These are phyloP conservation scores for Strix uralensis DNA, from an alignment of 2,113 vertebrate species.

Conservation along the genomic window DNA sequence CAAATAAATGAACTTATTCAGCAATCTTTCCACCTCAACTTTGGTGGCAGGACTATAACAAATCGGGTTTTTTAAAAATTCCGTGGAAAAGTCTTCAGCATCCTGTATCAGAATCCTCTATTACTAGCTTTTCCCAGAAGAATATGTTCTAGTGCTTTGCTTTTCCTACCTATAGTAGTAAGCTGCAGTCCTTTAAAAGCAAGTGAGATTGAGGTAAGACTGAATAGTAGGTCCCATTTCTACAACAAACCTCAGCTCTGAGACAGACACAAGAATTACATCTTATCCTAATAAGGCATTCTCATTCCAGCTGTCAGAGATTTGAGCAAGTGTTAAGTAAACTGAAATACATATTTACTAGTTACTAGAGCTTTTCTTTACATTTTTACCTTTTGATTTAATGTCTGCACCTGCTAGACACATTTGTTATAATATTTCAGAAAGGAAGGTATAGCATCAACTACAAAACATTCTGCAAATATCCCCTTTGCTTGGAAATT, in stretches of 20 bases:
- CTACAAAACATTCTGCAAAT: slow-evolving; percentile 43
- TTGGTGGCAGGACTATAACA: neutral
- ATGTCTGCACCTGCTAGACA: slow-evolving; percentile 49
- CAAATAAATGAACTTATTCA: neutral
- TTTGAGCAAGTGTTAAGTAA: slow-evolving; percentile 51
- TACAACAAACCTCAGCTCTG: neutral
- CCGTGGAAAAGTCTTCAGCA: neutral
- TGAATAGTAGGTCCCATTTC: neutral
- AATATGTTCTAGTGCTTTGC: neutral
- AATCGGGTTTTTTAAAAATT: neutral
- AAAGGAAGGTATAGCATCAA: slow-evolving; percentile 37
- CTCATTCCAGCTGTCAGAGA: slow-evolving; percentile 40
- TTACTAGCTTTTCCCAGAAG: neutral
- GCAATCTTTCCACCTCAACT: neutral
- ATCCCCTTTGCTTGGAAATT: slow-evolving; percentile 40
- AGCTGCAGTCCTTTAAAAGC: neutral
- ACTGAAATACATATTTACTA: slow-evolving; percentile 46
- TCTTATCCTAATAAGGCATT: neutral
- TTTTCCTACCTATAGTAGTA: neutral
- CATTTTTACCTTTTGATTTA: slow-evolving; percentile 52
- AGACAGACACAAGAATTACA: slow-evolving; percentile 23
- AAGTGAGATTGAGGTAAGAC: neutral
- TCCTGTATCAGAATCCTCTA: neutral
- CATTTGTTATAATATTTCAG: slow-evolving; percentile 33
- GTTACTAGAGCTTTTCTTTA: slow-evolving; percentile 35